Base-by-base conservation (phyloP, 2,888 invertebrate species). In the Xylota sylvarum region DNA sequence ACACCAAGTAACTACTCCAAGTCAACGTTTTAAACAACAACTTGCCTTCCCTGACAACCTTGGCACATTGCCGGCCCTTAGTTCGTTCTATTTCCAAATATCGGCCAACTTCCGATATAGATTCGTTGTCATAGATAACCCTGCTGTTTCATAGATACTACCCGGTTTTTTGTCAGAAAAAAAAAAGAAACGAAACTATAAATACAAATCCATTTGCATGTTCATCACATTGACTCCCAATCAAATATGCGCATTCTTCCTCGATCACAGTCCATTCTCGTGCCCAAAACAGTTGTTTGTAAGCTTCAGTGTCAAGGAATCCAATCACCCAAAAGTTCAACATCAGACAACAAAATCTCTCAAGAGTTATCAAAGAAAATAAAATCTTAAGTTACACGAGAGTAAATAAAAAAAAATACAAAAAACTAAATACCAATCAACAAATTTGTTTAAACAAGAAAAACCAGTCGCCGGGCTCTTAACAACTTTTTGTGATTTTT, bases 371-470 rank as follows among this genome's bases (percentile, higher is more conserved):
- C 56, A 58, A 43, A 62, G 19, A 52, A 78, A 69, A 60, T 12
- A 52, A 40, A 40, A 76, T 72, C 56, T 56, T 14, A 67, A 76
- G 17, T 50, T 40, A 80, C 56, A 35, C 19, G 17, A 43, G 65
- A 74, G 52, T 62, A 62, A 52, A 74, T 64, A 60, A 19, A 58
- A 5, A 12, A 52, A 52, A 32, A 35, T 14, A 58, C 17, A 46
- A 70, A 55, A 48, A 58, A 50, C 65, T 46, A 80, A 80, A 69
- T 58, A 81, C 76, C 69, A 67, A 76, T 77, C 76, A 50, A 64
- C 65, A 40, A 82, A 76, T 81, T 55, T 81, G 70, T 82, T 82
- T 76, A 76, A 82, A 82, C 81, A 76, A 82, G 81, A 76, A 70
- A 82, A 76, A 82, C 81, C 81, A 76, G 81, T 82, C 77, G 40